Conservation (phyloP, 2,888 invertebrate genomes). For the Pheosia tremula region DNA sequence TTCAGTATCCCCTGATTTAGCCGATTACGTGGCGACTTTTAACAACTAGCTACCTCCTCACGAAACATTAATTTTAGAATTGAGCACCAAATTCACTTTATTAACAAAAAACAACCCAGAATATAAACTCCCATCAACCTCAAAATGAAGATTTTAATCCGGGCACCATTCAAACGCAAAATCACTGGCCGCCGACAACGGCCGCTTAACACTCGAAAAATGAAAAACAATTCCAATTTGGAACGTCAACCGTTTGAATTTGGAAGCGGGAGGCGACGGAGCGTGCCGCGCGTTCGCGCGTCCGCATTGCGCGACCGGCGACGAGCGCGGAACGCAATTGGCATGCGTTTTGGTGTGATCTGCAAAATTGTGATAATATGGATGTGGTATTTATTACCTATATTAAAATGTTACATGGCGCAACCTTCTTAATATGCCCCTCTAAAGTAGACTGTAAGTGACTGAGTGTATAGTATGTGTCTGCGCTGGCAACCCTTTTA, state of each 20-base stretch:
- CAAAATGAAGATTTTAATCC: constrained; percentile 41
- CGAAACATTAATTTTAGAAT: background rate
- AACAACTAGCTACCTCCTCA: too few species aligned
- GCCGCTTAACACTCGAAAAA: constrained; percentile 71
- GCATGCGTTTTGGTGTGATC: constrained; percentile 11
- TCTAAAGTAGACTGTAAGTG: too few species aligned
- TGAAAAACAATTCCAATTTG: constrained; percentile 80
- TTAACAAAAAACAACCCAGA: background rate
- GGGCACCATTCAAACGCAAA: constrained; percentile 52
- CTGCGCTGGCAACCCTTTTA: too few species aligned
- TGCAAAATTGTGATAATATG: constrained; percentile 30
- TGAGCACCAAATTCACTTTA: background rate
- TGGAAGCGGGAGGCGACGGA: constrained; percentile 60
- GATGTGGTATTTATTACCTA: constrained; percentile 22
- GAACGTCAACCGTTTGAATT: constrained; percentile 79
- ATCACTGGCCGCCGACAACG: constrained; percentile 66
- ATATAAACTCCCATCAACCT: constrained; percentile 20
- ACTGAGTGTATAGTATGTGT: too few species aligned
- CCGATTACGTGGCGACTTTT: too few species aligned
- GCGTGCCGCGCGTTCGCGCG: constrained; percentile 47
- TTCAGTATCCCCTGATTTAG: too few species aligned
- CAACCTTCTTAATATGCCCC: too few species aligned
- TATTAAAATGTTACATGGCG: too few species aligned
- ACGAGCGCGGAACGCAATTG: background rate
- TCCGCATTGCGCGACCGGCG: constrained; percentile 44